These are phyloP conservation scores for Drosophila tani DNA, from an alignment of 1,140 invertebrate species.

Conservation along the genomic window DNA sequence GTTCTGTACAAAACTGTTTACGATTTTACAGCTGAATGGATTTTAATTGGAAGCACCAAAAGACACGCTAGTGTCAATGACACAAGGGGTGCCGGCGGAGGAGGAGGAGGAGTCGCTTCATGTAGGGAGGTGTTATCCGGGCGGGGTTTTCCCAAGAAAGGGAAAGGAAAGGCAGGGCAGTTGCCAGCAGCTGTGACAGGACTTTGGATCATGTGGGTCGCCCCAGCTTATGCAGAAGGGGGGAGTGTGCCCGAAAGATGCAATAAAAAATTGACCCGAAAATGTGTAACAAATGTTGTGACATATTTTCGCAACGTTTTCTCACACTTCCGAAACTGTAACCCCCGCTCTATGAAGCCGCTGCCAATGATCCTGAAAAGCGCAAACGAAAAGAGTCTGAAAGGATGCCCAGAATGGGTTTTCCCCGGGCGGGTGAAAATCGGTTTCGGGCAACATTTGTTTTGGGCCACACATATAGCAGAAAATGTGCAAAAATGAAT, in stretches of 20 bases:
- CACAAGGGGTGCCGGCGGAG: conserved; percentile 19
- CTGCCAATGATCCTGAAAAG: conserved; percentile 82
- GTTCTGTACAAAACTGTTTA: conserved; percentile 66
- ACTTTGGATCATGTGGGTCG: conserved; percentile 52
- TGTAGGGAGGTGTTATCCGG: not conserved
- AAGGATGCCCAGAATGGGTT: conserved; percentile 71
- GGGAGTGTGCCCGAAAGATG: conserved; percentile 32
- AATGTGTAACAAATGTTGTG: conserved; percentile 84
- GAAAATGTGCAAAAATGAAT: conserved; percentile 77
- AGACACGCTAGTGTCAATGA: conserved; percentile 79
- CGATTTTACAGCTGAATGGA: conserved; percentile 78
- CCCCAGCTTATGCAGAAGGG: conserved; percentile 31
- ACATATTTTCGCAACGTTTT: conserved; percentile 79
- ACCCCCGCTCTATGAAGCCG: conserved; percentile 18
- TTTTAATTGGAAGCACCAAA: conserved; percentile 80
- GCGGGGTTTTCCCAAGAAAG: not conserved
- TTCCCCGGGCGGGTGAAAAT: conserved; percentile 54
- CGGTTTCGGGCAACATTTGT: conserved; percentile 79
- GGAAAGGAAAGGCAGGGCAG: conserved; percentile 18
- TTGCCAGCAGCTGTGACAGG: conserved; percentile 64
- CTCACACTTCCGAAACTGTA: conserved; percentile 11
- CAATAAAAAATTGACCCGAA: conserved; percentile 83
- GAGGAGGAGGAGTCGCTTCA: not conserved
- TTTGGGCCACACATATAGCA: conserved; percentile 72
- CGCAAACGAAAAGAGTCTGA: conserved; percentile 64